Evolutionary conservation across 2,888 invertebrate species (phyloP), one percentile per base, ranked within the genome.

Genomic region (Microplitis manilae): DNA sequence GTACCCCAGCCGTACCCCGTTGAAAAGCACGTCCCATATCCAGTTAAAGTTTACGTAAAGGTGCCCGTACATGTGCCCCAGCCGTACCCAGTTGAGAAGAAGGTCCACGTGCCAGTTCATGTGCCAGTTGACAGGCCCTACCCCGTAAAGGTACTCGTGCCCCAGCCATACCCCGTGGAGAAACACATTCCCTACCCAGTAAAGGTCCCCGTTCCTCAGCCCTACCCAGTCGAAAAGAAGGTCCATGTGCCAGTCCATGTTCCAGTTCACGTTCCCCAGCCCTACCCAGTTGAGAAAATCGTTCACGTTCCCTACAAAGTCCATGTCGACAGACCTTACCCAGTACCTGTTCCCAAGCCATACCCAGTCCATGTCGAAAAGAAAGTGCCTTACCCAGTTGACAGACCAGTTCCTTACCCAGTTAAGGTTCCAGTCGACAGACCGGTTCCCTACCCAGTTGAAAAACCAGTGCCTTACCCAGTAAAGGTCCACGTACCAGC

Each of bases 161-260:
- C 95, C 78, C 94, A 95, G 85, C 95, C 95, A 83, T 95, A 95
- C 91, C 95, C 95, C 81, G 95, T 95, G 17, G 94, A 94, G 90
- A 95, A 95, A 89, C 93, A 93, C 87, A 90, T 95, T 13, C 95
- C 93, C 59, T 93, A 93, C 88, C 95, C 95, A 84, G 94, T 96
- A 15, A 94, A 94, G 91, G 94, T 95, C 69, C 94, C 92, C 79
- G 94, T 95, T 77, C 89, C 89, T 2, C 87, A 89, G 68, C 95
- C 95, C 83, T 95, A 95, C 91, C 95, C 95, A 81, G 95, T 95
- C 40, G 94, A 94, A 90, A 95, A 95, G 89, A 93, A 93, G 87
- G 92, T 93, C 84, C 95, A 95, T 84, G 95, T 95, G 91, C 95
- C 95, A 86, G 93, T 94, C 62, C 95, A 95, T 89, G 95, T 95